Conservation (phyloP, 2,888 invertebrate genomes). For the Pachliopta kotzebuea region DNA sequence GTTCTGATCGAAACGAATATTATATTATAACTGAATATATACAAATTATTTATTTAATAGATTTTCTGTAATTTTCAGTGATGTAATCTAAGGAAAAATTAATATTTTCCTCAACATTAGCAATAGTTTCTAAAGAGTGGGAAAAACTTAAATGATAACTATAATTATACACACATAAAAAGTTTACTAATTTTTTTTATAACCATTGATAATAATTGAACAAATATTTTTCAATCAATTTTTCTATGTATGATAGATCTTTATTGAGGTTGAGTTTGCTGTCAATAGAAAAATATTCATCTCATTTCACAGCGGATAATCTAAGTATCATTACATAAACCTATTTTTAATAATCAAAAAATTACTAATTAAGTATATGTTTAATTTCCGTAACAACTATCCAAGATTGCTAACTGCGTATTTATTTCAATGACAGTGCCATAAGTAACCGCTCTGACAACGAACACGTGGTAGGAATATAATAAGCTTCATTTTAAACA, state of each 20-base stretch:
- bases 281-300: neutral
- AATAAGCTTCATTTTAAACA: slow-evolving; percentile 9
- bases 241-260: neutral
- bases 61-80: neutral
- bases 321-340: neutral
- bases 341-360: neutral
- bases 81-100: neutral
- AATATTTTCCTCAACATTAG: neutral
- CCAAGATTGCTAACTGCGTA: neutral
- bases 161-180: too few relatives aligned
- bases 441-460: slow-evolving; percentile 10
- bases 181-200: neutral
- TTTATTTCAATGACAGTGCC: slow-evolving; percentile 15
- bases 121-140: neutral
- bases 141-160: neutral
- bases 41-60: neutral
- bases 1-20: neutral
- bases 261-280: neutral
- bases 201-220: neutral
- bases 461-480: slow-evolving; percentile 11
- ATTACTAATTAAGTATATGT: neutral
- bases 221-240: too few relatives aligned
- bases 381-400: neutral
- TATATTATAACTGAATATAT: neutral
- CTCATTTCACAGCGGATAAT: neutral